These are phyloP conservation scores for Calliphora vicina DNA, from an alignment of 1,140 invertebrate species.

Conservation along the genomic window DNA sequence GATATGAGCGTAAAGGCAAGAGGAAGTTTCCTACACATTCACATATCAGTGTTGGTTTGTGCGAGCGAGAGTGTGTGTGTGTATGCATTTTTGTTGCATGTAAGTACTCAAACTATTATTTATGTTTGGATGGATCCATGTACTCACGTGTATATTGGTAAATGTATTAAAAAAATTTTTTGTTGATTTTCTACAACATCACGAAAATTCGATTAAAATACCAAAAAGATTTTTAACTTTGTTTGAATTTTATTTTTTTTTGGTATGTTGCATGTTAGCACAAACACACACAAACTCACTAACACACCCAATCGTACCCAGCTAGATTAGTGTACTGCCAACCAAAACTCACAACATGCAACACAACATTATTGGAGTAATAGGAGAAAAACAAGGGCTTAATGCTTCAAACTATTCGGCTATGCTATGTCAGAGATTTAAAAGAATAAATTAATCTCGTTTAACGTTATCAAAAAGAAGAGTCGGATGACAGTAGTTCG, in stretches of 20 bases:
- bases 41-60: background rate
- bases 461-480: background rate
- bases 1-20: too few species aligned
- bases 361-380: constrained; percentile 3
- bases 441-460: background rate
- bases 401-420: background rate
- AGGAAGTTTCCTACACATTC: too few species aligned
- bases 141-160: background rate
- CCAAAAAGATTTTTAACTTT: constrained; percentile 20
- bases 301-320: background rate
- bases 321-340: constrained; percentile 12
- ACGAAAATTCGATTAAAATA: constrained; percentile 35
- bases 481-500: too few species aligned
- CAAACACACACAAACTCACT: background rate
- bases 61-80: background rate
- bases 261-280: constrained; percentile 10
- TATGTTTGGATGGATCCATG: background rate
- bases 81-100: background rate
- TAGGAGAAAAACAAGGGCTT: constrained; percentile 1
- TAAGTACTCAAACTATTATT: background rate
- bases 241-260: background rate
- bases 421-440: background rate
- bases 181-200: constrained; percentile 29
- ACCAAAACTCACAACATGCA: background rate
- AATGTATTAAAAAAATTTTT: background rate